Conservation (phyloP, 2,797 vertebrate genomes). For the Dicrostonyx torquatus region DNA sequence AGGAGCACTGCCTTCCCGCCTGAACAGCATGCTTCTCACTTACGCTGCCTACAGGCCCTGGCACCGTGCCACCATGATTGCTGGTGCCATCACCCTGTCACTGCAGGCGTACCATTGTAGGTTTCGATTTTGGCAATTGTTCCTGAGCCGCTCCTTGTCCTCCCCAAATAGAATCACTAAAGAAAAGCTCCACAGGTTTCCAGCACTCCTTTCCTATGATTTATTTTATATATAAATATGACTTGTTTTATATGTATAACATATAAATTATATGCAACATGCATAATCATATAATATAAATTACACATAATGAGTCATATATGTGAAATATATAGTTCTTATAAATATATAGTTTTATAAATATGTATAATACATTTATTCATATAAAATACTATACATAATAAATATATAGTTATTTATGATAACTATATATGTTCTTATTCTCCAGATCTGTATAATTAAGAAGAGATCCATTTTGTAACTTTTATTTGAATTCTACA, state of each 20-base stretch:
- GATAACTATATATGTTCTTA: neutral
- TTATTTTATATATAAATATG: neutral
- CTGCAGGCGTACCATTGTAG: neutral
- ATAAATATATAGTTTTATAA: too few relatives aligned
- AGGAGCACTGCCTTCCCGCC: neutral
- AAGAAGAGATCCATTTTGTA: neutral
- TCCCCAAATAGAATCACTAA: neutral
- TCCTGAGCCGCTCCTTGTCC: neutral
- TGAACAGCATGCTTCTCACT: neutral
- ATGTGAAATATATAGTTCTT: too few relatives aligned
- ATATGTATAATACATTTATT: too few relatives aligned
- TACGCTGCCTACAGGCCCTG: neutral
- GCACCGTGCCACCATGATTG: neutral
- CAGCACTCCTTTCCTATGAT: neutral
- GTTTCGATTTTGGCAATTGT: neutral
- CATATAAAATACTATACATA: too few relatives aligned
- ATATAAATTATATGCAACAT: too few relatives aligned
- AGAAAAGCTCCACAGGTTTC: neutral
- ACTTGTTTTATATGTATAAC: too few relatives aligned
- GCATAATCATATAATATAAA: too few relatives aligned
- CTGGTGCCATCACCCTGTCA: neutral
- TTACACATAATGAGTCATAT: too few relatives aligned
- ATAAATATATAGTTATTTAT: neutral
- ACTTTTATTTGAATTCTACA: slow-evolving; percentile 37
- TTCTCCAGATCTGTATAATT: slow-evolving; percentile 30